These are phyloP conservation scores for Odontamblyopus lacepedii DNA, from an alignment of 2,797 vertebrate genomes.

Conservation along the genomic window DNA sequence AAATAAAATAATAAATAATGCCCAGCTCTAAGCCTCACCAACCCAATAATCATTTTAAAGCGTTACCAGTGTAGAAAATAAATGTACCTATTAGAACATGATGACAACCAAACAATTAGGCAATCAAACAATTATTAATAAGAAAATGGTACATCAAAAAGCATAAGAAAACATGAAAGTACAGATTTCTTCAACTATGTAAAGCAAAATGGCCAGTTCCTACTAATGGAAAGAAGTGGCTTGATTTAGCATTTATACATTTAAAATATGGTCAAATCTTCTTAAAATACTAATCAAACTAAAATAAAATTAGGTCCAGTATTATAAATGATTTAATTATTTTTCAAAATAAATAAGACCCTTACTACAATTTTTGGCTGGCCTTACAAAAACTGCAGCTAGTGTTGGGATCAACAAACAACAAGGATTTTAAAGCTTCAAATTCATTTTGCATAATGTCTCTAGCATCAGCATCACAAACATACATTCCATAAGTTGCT, in stretches of 20 bases:
- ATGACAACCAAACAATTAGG: slow-evolving; percentile 11
- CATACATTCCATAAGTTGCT: slow-evolving; percentile 75
- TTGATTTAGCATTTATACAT: slow-evolving; percentile 29
- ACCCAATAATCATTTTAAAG: slow-evolving; percentile 28
- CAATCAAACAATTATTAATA: slow-evolving; percentile 29
- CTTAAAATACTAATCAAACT: slow-evolving; percentile 22
- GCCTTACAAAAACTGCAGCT: slow-evolving; percentile 48
- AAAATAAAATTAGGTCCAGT: slow-evolving; percentile 45
- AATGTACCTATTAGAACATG: slow-evolving; percentile 41
- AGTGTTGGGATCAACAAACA: slow-evolving; percentile 51
- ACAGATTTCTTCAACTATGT: slow-evolving; percentile 18
- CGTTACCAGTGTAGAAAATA: slow-evolving; percentile 21
- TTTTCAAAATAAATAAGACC: slow-evolving; percentile 74
- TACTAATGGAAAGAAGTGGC: slow-evolving; percentile 35
- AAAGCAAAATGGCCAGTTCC: slow-evolving; percentile 41
- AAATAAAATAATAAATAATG: slow-evolving; percentile 36
- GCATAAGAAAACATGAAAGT: slow-evolving; percentile 1
- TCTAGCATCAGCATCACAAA: slow-evolving; percentile 67
- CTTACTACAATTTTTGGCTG: slow-evolving; percentile 60
- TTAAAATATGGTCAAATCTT: slow-evolving; percentile 24
- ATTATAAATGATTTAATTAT: slow-evolving; percentile 41
- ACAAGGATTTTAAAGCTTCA: slow-evolving; percentile 71
- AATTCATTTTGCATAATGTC: slow-evolving; percentile 78
- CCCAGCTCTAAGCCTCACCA: slow-evolving; percentile 28
- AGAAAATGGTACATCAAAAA: slow-evolving; percentile 41